Evolutionary conservation across 1,140 invertebrate genomes (phyloP), one percentile per base, ranked within the genome.

Genomic region (Helicoverpa zea): DNA sequence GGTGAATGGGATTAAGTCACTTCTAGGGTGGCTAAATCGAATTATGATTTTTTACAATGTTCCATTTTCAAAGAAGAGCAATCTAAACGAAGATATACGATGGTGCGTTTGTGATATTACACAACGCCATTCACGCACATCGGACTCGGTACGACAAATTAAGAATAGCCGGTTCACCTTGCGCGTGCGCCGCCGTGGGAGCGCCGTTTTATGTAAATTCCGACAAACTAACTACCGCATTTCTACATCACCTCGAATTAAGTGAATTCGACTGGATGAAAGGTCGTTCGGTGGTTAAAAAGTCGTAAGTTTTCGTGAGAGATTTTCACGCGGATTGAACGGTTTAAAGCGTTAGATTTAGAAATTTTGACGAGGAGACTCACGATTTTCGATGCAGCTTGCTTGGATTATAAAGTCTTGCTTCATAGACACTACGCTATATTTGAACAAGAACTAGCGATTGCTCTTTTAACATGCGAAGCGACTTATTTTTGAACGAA

Each of bases 161-260:
- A 89, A 91, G 90, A 92, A 91, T 91, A 89, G 89, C 89, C 86
- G 78, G 90, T 86, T 93, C 87, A 92, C 90, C 90, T 93, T 89
- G 89, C 86, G 75, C 80, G 13, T 88, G 89, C 86, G 78, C 80
- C 11, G 79, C 61, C 87, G 90, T 92, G 92, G 91, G 90, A 92
- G 88, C 86, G 88, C 85, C 80, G 30, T 81, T 87, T 85, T 85
- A 88, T 90, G 90, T 89, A 87, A 90, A 90, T 87, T 80, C 83
- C 78, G 70, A 47, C 74, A 52, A 59, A 29, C 51, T 84, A 61
- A 88, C 86, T 92, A 87, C 87, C 86, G 87, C 88, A 90, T 89
- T 91, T 89, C 89, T 86, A 82, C 59, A 76, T 82, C 78, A 56
- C 58, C 59, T 75, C 63, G 58, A 61, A 51, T 75, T 64, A 64